Conservation (phyloP, 2,797 vertebrate genomes). For the Squalus acanthias region DNA sequence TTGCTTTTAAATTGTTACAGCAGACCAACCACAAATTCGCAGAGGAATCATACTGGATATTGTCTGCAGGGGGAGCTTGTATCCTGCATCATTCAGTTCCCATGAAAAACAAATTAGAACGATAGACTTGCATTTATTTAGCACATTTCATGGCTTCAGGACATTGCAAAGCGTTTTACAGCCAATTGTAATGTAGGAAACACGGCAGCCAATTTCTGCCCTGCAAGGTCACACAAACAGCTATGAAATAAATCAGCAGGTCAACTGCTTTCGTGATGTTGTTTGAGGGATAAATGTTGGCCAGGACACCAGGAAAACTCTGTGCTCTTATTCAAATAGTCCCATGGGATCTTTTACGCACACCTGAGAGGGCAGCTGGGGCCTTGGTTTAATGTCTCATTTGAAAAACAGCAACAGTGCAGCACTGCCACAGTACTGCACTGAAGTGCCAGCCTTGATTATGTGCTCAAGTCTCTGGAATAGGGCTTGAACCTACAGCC, state of each 20-base stretch:
- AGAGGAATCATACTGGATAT: neutral
- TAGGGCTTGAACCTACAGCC: neutral
- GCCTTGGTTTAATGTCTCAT: neutral
- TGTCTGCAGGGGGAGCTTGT: conserved; percentile 7
- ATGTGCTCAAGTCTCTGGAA: neutral
- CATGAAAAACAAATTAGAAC: neutral
- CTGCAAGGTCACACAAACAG: neutral
- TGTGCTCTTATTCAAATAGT: neutral
- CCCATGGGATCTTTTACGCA: neutral
- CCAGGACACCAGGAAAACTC: neutral
- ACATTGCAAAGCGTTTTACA: neutral
- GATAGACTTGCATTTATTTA: neutral
- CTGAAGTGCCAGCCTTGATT: neutral
- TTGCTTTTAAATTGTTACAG: neutral
- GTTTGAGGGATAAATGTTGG: neutral
- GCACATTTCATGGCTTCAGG: neutral
- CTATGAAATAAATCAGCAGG: neutral
- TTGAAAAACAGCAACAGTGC: neutral
- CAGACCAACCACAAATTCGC: neutral
- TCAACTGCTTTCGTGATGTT: neutral
- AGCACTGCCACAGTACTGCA: neutral
- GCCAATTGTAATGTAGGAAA: neutral
- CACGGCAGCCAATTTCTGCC: neutral
- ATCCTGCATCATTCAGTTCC: neutral
- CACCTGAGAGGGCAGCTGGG: neutral